These are phyloP conservation scores for Emys orbicularis DNA, from an alignment of 2,797 vertebrate genomes.

Conservation along the genomic window DNA sequence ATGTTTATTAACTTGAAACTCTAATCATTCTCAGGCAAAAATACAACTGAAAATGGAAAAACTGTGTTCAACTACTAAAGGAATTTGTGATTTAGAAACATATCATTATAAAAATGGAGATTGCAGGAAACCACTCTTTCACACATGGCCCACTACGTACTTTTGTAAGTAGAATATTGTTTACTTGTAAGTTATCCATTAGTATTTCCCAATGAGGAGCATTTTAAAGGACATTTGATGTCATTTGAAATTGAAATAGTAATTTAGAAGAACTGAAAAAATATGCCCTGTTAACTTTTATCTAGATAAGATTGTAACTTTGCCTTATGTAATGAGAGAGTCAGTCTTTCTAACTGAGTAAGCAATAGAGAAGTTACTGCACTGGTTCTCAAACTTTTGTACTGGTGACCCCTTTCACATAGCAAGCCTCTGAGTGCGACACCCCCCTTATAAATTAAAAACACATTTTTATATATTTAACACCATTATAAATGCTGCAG, in stretches of 20 bases:
- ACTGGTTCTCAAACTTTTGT: neutral
- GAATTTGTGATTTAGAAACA: conserved; percentile 88
- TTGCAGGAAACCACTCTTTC: conserved; percentile 83
- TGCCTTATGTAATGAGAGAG: neutral
- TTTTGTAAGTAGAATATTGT: conserved; percentile 87
- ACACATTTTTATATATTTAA: no score
- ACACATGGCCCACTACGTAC: conserved; percentile 88
- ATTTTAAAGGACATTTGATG: neutral
- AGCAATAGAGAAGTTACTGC: conserved; percentile 49
- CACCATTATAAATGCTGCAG: no score
- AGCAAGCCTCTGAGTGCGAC: no score
- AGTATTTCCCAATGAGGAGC: neutral
- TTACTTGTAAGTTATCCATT: conserved; percentile 26
- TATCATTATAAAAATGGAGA: conserved; percentile 83
- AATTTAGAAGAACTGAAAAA: conserved; percentile 35
- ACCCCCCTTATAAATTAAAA: no score
- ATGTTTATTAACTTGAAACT: neutral
- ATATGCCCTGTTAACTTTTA: conserved; percentile 6
- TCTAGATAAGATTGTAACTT: neutral
- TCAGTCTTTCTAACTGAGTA: conserved; percentile 24
- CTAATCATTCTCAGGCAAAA: conserved; percentile 80
- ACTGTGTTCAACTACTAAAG: conserved; percentile 86
- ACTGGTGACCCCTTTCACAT: no score
- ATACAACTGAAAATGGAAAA: conserved; percentile 92
- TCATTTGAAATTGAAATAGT: neutral